Evolutionary conservation across 2,113 vertebrate genomes (phyloP).

Genomic region (Thunnus thynnus): DNA sequence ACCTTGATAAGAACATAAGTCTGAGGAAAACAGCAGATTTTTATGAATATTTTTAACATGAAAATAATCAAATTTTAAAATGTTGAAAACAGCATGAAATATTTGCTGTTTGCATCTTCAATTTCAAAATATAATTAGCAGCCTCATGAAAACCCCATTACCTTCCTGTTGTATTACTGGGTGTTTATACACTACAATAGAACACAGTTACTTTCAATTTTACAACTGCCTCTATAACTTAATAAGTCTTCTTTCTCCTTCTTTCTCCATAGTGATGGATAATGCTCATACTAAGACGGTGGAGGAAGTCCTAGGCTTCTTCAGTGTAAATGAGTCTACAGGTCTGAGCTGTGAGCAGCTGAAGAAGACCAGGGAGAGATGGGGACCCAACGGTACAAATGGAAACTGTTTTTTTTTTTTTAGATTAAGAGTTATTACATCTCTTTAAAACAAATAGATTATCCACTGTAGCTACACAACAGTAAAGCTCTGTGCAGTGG

Average conservation of each 20-base stretch:
- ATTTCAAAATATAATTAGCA: not conserved
- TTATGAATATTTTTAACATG: not conserved
- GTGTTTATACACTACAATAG: not conserved
- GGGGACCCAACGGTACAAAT: conserved; percentile 84
- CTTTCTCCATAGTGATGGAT: conserved; percentile 81
- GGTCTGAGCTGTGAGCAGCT: conserved; percentile 87
- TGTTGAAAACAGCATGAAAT: too few relatives aligned
- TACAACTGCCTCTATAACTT: not conserved
- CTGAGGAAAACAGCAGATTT: not conserved
- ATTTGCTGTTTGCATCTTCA: not conserved
- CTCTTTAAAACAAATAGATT: too few relatives aligned
- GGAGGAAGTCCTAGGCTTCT: conserved; percentile 86
- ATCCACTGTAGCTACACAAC: not conserved
- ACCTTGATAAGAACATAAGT: not conserved
- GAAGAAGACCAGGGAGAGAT: conserved; percentile 84
- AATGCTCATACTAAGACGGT: conserved; percentile 88
- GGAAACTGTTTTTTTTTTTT: not conserved
- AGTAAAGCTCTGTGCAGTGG: not conserved
- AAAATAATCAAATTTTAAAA: not conserved
- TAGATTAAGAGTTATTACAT: too few relatives aligned
- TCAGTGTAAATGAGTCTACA: conserved; percentile 85
- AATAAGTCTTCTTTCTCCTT: not conserved
- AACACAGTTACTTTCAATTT: not conserved
- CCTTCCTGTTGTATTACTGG: not conserved
- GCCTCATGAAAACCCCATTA: not conserved